phyloP scores from a whole-genome alignment of 2,797 vertebrate species.

The Schizopygopsis pylzovi region DNA sequence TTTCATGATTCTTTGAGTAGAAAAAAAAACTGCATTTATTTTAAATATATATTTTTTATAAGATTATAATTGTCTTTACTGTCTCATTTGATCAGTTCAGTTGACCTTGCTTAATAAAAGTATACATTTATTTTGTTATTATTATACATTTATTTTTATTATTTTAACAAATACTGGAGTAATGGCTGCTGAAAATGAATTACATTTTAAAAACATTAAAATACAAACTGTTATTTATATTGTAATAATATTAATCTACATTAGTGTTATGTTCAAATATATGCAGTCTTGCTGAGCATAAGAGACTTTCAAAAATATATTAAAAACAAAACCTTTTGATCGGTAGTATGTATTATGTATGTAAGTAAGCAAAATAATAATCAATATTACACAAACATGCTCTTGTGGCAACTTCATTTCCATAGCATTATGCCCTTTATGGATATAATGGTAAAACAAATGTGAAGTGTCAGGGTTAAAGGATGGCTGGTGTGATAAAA shows the following conservation, averaged over 20 bases:
- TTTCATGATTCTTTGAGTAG: too few relatives aligned
- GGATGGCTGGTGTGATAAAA: not conserved
- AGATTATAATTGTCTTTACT: not conserved
- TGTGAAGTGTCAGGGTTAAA: not conserved
- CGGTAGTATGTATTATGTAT: not conserved
- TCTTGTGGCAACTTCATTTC: not conserved
- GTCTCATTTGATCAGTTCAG: not conserved
- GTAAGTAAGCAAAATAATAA: not conserved
- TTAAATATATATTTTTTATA: not conserved
- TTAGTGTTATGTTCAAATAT: not conserved
- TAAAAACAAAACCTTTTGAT: not conserved
- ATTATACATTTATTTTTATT: too few relatives aligned
- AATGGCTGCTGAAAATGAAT: not conserved
- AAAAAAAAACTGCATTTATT: not conserved
- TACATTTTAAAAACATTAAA: not conserved
- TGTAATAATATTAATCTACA: not conserved
- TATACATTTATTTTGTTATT: not conserved
- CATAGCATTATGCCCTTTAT: not conserved
- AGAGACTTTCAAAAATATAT: not conserved
- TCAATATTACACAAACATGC: not conserved
- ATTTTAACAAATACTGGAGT: not conserved
- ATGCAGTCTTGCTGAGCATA: not conserved
- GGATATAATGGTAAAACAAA: not conserved
- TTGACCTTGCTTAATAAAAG: not conserved
- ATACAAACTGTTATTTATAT: not conserved